These are phyloP conservation scores for Clarias batrachus DNA, from an alignment of 2,113 vertebrate genomes.

Conservation along the genomic window DNA sequence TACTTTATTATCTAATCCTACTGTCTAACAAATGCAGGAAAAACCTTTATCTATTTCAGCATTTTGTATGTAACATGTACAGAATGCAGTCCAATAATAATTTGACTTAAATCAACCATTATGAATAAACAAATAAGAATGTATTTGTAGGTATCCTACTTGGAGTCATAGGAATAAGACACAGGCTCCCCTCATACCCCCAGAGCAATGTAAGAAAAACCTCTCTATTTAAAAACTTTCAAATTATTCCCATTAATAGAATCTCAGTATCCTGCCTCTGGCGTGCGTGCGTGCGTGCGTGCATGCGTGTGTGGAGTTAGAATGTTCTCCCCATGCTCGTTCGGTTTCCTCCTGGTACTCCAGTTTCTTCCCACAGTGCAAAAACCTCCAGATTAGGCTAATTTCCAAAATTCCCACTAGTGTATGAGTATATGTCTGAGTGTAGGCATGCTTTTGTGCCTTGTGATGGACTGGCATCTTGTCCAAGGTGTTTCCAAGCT, in stretches of 20 bases:
- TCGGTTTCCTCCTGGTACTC: too few relatives aligned
- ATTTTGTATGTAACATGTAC: background rate
- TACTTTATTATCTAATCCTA: background rate
- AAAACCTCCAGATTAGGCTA: too few relatives aligned
- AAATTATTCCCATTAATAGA: constrained; percentile 67
- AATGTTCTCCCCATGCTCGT: too few relatives aligned
- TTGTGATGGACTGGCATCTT: too few relatives aligned
- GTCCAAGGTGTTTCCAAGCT: too few relatives aligned
- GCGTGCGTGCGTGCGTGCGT: too few relatives aligned
- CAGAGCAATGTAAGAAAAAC: background rate
- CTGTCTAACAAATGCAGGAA: background rate
- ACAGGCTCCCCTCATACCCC: background rate
- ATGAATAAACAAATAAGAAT: background rate
- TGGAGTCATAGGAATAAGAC: background rate
- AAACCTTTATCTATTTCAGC: background rate
- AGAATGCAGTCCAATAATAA: background rate
- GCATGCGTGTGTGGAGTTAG: too few relatives aligned
- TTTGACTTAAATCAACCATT: background rate
- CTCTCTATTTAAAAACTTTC: constrained; percentile 69
- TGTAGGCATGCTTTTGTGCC: too few relatives aligned
- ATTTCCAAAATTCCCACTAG: too few relatives aligned
- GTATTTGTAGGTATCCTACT: background rate
- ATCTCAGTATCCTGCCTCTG: constrained; percentile 58
- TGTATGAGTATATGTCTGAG: too few relatives aligned
- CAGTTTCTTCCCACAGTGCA: too few relatives aligned